Evolutionary conservation across 1,140 invertebrate genomes (phyloP).

Genomic region (Solenopsis fugax): DNA sequence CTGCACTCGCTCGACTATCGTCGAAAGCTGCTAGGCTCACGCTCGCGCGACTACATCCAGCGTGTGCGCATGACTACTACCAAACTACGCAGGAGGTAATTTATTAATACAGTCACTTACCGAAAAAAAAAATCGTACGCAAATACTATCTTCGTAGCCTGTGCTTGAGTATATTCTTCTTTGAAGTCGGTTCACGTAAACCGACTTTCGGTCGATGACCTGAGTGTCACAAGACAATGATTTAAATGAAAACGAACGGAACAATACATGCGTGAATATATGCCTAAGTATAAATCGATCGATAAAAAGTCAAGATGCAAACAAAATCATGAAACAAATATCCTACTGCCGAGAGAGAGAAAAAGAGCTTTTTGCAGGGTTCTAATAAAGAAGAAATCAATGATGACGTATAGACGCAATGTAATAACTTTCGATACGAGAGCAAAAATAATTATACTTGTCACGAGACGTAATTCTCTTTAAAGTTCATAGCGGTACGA

Average conservation of each 20-base stretch:
- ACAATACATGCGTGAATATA: constrained; percentile 17
- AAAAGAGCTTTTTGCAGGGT: constrained; percentile 81
- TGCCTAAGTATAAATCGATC: constrained; percentile 27
- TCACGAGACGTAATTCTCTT: constrained; percentile 70
- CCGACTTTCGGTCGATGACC: constrained; percentile 75
- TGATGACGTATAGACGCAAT: constrained; percentile 75
- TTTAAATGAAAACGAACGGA: constrained; percentile 64
- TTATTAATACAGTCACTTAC: constrained; percentile 83
- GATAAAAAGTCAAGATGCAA: constrained; percentile 66
- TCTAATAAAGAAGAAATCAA: constrained; percentile 76
- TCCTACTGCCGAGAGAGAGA: constrained; percentile 81
- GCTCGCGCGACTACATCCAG: constrained; percentile 85
- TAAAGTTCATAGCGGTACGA: constrained; percentile 72
- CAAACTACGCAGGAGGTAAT: constrained; percentile 85
- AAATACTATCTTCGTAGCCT: constrained; percentile 79
- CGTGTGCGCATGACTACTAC: constrained; percentile 84
- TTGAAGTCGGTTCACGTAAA: constrained; percentile 61
- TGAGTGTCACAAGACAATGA: constrained; percentile 79
- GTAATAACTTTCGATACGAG: constrained; percentile 77
- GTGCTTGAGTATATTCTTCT: constrained; percentile 74
- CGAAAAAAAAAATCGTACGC: constrained; percentile 65
- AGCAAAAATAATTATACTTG: constrained; percentile 75
- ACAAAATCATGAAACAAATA: constrained; percentile 72
- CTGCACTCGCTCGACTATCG: constrained; percentile 84
- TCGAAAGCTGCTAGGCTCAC: constrained; percentile 84